phyloP scores from a whole-genome alignment of 2,113 vertebrate species.

The Paraplagusia blochii region DNA sequence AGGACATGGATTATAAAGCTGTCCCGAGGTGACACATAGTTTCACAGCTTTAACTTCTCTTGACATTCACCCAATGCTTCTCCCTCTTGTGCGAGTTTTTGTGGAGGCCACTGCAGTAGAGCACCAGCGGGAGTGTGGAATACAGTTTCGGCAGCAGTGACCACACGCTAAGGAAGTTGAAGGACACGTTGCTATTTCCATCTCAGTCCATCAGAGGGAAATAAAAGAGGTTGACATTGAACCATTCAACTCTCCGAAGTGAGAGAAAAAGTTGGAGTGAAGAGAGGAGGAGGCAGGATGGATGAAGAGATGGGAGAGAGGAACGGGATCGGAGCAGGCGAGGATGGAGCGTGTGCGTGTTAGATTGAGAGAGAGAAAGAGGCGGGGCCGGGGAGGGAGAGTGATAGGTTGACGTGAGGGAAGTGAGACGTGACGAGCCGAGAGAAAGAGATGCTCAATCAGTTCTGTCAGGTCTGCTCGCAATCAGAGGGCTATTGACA shows the following conservation, averaged over 20 bases:
- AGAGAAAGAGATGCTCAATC: slow-evolving; percentile 66
- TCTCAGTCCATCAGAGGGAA: slow-evolving; percentile 47
- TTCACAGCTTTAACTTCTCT: slow-evolving; percentile 55
- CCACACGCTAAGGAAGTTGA: slow-evolving; percentile 39
- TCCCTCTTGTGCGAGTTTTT: slow-evolving; percentile 27
- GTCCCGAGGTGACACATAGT: slow-evolving; percentile 60
- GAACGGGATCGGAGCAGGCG: slow-evolving; percentile 20
- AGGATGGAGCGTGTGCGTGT: slow-evolving; percentile 35
- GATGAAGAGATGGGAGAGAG: background rate
- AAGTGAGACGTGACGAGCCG: slow-evolving; percentile 64
- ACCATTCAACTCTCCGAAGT: slow-evolving; percentile 38
- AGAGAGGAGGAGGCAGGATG: background rate
- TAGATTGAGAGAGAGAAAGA: slow-evolving; percentile 20
- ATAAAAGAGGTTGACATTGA: slow-evolving; percentile 38
- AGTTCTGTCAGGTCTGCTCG: slow-evolving; percentile 53
- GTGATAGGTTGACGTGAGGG: slow-evolving; percentile 58
- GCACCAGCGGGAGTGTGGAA: slow-evolving; percentile 31
- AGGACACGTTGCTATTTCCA: slow-evolving; percentile 56
- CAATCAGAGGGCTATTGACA: slow-evolving; percentile 53
- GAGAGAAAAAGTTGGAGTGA: background rate
- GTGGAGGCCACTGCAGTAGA: slow-evolving; percentile 11
- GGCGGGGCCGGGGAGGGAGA: slow-evolving; percentile 29
- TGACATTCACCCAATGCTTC: background rate
- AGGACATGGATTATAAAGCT: slow-evolving; percentile 56
- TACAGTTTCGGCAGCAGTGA: slow-evolving; percentile 46